These are phyloP conservation scores for Platichthys flesus DNA, from an alignment of 2,113 vertebrate genomes.

Conservation along the genomic window DNA sequence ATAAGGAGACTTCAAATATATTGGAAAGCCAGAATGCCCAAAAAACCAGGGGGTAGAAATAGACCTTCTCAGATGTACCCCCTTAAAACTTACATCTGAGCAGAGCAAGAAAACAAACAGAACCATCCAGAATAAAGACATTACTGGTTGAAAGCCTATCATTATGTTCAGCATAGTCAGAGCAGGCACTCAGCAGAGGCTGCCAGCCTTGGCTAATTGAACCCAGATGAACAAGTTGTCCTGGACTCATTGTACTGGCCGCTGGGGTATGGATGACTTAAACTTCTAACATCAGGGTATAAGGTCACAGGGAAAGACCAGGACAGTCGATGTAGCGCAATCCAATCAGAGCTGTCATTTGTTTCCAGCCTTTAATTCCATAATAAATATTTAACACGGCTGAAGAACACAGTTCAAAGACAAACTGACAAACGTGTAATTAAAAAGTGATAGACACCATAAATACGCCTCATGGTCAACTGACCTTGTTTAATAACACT, in stretches of 20 bases:
- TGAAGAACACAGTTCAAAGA: slow-evolving; percentile 3
- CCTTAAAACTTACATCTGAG: slow-evolving; percentile 58
- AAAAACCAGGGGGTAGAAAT: slow-evolving; percentile 66
- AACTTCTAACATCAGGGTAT: neutral
- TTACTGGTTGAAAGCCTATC: slow-evolving; percentile 71
- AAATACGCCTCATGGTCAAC: neutral
- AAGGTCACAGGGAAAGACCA: neutral
- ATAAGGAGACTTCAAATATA: slow-evolving; percentile 61
- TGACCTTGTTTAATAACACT: slow-evolving; percentile 22
- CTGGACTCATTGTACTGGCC: slow-evolving; percentile 42
- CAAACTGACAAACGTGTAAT: slow-evolving; percentile 3
- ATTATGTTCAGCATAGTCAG: slow-evolving; percentile 66
- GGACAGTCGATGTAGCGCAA: neutral
- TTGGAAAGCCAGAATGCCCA: slow-evolving; percentile 45
- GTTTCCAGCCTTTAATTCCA: neutral
- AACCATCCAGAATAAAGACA: slow-evolving; percentile 69
- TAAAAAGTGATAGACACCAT: slow-evolving; percentile 20
- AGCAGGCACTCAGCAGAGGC: slow-evolving; percentile 39
- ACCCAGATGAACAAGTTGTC: slow-evolving; percentile 69
- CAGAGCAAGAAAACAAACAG: slow-evolving; percentile 71
- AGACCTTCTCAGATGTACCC: slow-evolving; percentile 62
- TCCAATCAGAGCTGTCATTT: neutral
- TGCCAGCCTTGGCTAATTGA: slow-evolving; percentile 60
- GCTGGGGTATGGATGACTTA: slow-evolving; percentile 17
- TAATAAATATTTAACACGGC: neutral